Percentiles rank a stretch among this genome's conserved stretches.
Evolutionary conservation across 1,140 invertebrate genomes (phyloP).

Genomic region (Pogonognathellus flavescens): DNA sequence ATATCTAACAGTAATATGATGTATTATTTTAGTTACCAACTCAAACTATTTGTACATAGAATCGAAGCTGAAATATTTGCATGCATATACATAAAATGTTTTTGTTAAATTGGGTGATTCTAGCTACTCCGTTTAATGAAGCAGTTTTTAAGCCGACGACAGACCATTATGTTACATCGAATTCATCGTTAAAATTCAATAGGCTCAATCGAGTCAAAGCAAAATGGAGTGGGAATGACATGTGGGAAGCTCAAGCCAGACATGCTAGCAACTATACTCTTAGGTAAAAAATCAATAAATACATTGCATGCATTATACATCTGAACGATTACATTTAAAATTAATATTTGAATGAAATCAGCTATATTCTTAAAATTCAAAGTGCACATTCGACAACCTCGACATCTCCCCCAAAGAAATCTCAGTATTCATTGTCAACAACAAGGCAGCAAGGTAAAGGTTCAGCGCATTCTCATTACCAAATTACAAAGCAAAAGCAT

Average conservation of each 20-base stretch:
- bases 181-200: slow-evolving; percentile 25
- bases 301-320: no score
- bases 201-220: slow-evolving; percentile 30
- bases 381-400: background rate
- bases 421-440: background rate
- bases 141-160: background rate
- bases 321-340: background rate
- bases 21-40: no score
- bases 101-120: background rate
- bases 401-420: background rate
- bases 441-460: slow-evolving; percentile 3
- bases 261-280: slow-evolving; percentile 9
- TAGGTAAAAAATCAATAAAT: background rate
- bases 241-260: slow-evolving; percentile 14
- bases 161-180: background rate
- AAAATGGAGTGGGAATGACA: slow-evolving; percentile 29
- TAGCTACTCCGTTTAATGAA: slow-evolving; percentile 19
- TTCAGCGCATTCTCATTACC: background rate
- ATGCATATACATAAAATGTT: no score
- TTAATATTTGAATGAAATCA: no score
- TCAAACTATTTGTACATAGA: no score
- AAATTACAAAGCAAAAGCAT: no score
- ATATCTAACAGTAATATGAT: no score
- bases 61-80: no score
- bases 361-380: background rate